Evolutionary conservation across 2,113 vertebrate species (phyloP).

Genomic region (Tetrao urogallus): DNA sequence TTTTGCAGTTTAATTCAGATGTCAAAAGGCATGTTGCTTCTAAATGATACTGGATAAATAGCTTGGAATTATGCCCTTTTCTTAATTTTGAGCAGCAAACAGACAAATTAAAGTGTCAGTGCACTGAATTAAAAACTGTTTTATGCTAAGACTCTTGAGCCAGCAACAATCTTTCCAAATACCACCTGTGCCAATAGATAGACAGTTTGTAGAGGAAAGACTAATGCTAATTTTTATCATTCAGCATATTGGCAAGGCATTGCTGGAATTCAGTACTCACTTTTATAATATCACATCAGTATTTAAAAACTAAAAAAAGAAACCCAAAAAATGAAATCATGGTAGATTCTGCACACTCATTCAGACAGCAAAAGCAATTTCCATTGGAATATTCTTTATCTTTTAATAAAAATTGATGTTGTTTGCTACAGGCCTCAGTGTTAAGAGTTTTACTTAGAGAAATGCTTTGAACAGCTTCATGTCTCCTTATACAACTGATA

Average conservation of each 20-base stretch:
- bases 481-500: neutral
- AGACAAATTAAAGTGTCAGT: slow-evolving; percentile 57
- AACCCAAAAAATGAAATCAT: neutral
- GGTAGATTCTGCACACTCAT: neutral
- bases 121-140: slow-evolving; percentile 51
- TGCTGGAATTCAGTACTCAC: neutral
- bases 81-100: slow-evolving; percentile 50
- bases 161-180: slow-evolving; percentile 23
- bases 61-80: slow-evolving; percentile 45
- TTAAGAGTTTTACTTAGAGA: neutral
- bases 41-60: slow-evolving; percentile 36
- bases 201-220: neutral
- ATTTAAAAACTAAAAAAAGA: neutral
- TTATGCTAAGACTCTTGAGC: slow-evolving; percentile 42
- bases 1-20: slow-evolving; percentile 55
- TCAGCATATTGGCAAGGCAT: neutral
- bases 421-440: neutral
- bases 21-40: slow-evolving; percentile 61
- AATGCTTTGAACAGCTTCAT: neutral
- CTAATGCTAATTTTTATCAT: neutral
- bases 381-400: neutral
- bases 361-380: neutral
- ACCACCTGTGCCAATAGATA: neutral
- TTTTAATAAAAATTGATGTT: neutral
- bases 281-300: neutral